These are phyloP conservation scores for Drosophila lacicola DNA, from an alignment of 2,888 invertebrate species.

Conservation along the genomic window DNA sequence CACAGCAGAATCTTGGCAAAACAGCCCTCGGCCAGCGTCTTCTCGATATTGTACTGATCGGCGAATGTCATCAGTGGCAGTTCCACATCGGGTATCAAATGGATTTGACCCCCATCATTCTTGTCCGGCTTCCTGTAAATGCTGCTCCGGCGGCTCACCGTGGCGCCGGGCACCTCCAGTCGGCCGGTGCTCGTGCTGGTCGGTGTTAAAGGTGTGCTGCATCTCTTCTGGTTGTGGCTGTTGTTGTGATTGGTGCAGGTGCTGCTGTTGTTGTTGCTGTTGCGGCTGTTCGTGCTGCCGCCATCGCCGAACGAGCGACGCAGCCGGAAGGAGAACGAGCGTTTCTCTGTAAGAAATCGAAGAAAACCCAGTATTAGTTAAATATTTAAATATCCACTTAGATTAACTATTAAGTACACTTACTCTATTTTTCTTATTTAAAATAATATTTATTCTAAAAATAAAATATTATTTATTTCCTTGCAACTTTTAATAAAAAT, in stretches of 20 bases:
- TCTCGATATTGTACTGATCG: slow-evolving; percentile 88
- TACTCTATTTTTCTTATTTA: too few species aligned
- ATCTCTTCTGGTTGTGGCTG: slow-evolving; percentile 74
- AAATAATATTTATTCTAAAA: too few species aligned
- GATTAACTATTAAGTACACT: too few species aligned
- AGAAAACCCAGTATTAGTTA: neutral
- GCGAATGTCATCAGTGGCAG: slow-evolving; percentile 86
- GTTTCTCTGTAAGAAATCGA: slow-evolving; percentile 74
- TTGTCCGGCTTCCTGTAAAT: slow-evolving; percentile 84
- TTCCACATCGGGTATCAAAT: slow-evolving; percentile 86
- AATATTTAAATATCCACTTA: neutral
- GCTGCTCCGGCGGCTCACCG: slow-evolving; percentile 84
- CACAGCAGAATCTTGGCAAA: slow-evolving; percentile 90
- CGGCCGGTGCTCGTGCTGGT: slow-evolving; percentile 75
- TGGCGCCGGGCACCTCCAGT: slow-evolving; percentile 78
- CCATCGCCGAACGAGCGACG: slow-evolving; percentile 82
- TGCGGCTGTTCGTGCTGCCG: slow-evolving; percentile 82
- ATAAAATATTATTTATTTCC: too few species aligned
- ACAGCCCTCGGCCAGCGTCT: slow-evolving; percentile 89
- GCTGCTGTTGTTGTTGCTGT: slow-evolving; percentile 83
- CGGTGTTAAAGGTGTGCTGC: slow-evolving; percentile 81
- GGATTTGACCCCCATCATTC: slow-evolving; percentile 85
- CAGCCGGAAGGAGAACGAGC: slow-evolving; percentile 82
- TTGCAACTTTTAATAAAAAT: too few species aligned
- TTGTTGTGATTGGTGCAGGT: slow-evolving; percentile 82